Evolutionary conservation across 2,797 vertebrate species (phyloP).

Genomic region (Decapterus maruadsi): DNA sequence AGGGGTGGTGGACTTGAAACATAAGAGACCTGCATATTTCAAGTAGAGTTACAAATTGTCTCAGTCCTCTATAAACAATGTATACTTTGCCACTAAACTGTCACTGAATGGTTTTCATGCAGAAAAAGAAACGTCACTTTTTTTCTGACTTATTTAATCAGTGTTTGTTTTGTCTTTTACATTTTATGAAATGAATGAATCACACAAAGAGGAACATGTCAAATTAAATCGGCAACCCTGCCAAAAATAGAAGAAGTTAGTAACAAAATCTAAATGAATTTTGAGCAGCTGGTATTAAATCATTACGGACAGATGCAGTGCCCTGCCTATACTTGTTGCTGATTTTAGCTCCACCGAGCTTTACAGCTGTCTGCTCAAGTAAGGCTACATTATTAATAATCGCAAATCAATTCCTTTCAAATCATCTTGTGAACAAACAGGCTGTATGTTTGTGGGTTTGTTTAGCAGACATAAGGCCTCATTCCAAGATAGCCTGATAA

Average conservation of each 20-base stretch:
- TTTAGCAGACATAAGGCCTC: not conserved
- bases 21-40: not conserved
- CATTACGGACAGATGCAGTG: conserved; percentile 40
- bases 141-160: not conserved
- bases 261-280: conserved; percentile 15
- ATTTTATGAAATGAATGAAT: not conserved
- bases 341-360: conserved; percentile 39
- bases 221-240: not conserved
- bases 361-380: conserved; percentile 39
- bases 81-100: not conserved
- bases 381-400: conserved; percentile 41
- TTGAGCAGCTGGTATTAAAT: conserved; percentile 50
- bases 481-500: conserved; percentile 2
- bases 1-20: not conserved
- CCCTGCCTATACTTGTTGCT: conserved; percentile 32
- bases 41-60: conserved; percentile 9
- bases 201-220: not conserved
- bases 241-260: conserved; percentile 17
- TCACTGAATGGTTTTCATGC: not conserved
- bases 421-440: not conserved
- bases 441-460: not conserved
- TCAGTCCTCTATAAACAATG: not conserved
- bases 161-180: not conserved
- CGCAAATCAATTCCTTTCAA: conserved; percentile 29
- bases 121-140: not conserved